Conservation (phyloP, 1,140 invertebrate species). For the Drosophila watanabei region DNA sequence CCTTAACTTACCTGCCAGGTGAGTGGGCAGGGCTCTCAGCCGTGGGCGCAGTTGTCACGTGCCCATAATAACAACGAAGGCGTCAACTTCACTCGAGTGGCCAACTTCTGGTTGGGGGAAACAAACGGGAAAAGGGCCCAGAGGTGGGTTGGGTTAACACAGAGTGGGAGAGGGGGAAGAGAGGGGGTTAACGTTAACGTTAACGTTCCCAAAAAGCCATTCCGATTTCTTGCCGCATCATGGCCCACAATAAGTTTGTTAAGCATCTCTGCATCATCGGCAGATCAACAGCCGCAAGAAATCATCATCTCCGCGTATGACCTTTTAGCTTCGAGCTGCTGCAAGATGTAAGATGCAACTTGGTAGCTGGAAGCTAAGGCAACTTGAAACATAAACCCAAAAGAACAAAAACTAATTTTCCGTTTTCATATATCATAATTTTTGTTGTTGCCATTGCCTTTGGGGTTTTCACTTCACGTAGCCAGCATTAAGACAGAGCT, state of each 20-base stretch:
- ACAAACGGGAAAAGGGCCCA: conserved; percentile 15
- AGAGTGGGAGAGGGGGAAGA: background rate
- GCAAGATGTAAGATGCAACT: conserved; percentile 10
- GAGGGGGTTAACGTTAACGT: conserved; percentile 5
- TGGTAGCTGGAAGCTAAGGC: background rate
- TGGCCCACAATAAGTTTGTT: conserved; percentile 74
- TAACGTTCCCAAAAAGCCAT: conserved; percentile 50
- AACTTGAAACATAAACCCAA: conserved; percentile 46
- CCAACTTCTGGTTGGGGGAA: conserved; percentile 35
- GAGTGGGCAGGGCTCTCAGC: conserved; percentile 49
- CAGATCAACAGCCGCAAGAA: conserved; percentile 29
- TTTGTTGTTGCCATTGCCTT: conserved; percentile 19
- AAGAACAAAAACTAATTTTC: conserved; percentile 71
- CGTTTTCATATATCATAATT: conserved; percentile 54
- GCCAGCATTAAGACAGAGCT: conserved; percentile 54
- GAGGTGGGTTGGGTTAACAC: conserved; percentile 1
- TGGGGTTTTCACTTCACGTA: conserved; percentile 69
- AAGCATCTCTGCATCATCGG: conserved; percentile 33
- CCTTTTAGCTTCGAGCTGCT: conserved; percentile 29
- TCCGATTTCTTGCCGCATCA: conserved; percentile 75
- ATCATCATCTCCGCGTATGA: conserved; percentile 58
- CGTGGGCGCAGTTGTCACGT: conserved; percentile 82
- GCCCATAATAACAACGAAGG: conserved; percentile 76
- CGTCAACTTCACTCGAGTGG: conserved; percentile 56
- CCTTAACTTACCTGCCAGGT: conserved; percentile 26